A percentile compares a stretch with the other conserved stretches of the same genome.
Evolutionary conservation across 1,140 invertebrate species (phyloP).

Genomic region (Drosophila chauvacae): DNA sequence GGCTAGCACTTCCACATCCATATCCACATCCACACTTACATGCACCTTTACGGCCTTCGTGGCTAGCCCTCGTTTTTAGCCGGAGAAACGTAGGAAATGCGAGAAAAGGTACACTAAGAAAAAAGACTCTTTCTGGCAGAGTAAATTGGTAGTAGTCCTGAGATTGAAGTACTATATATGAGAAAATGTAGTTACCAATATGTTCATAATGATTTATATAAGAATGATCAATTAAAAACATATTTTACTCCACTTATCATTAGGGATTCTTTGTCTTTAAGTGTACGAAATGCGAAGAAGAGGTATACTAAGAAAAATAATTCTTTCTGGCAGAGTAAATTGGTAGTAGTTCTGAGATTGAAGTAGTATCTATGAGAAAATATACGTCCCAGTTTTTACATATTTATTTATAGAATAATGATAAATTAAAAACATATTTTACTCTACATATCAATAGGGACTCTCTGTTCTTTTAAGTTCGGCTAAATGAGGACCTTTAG

Average conservation of each 20-base stretch:
- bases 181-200: too few species aligned
- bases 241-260: too few species aligned
- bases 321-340: too few species aligned
- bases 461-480: background rate
- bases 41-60: constrained; percentile 45
- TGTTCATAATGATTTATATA: too few species aligned
- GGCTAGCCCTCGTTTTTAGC: constrained; percentile 54
- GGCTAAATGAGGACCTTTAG: background rate
- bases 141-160: too few species aligned
- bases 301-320: too few species aligned
- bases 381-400: background rate
- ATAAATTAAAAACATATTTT: background rate
- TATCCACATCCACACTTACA: background rate
- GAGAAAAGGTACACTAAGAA: background rate
- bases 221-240: too few species aligned
- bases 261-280: background rate
- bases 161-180: too few species aligned
- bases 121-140: background rate
- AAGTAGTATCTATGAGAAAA: background rate
- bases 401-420: background rate
- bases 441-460: background rate
- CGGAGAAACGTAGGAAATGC: background rate
- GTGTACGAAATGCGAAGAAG: background rate
- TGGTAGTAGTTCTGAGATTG: background rate
- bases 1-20: constrained; percentile 27